phyloP scores from a whole-genome alignment of 2,113 vertebrate genomes.

The Catharus fuscescens region DNA sequence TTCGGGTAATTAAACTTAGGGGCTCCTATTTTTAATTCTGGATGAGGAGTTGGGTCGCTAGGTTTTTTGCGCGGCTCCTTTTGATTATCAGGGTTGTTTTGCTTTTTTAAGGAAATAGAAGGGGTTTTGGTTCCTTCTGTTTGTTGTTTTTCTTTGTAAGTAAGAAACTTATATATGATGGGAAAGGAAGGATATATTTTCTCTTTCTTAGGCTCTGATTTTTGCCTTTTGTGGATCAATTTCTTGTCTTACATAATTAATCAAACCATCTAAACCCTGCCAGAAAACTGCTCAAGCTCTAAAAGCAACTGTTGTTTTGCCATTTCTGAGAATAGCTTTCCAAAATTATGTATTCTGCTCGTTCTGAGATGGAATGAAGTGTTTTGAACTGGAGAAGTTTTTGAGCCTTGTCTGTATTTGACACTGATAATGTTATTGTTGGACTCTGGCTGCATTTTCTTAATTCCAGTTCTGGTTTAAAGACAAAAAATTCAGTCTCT shows the following conservation, averaged over 20 bases:
- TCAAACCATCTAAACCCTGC: not conserved
- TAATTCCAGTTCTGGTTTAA: not conserved
- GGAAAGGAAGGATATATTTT: not conserved
- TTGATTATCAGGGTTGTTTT: not conserved
- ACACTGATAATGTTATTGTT: not conserved
- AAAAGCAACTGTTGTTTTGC: not conserved
- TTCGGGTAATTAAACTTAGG: not conserved
- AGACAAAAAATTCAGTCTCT: not conserved
- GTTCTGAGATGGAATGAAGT: not conserved
- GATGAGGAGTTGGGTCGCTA: not conserved
- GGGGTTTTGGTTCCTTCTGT: not conserved
- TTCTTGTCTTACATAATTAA: not conserved
- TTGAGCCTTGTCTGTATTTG: not conserved
- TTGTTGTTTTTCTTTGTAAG: not conserved
- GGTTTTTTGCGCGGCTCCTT: not conserved
- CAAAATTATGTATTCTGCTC: not conserved
- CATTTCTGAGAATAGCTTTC: not conserved
- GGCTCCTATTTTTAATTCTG: not conserved
- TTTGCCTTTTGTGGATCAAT: not conserved
- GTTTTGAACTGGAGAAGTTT: not conserved
- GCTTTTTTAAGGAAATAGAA: not conserved
- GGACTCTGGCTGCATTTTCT: not conserved
- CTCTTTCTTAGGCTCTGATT: not conserved
- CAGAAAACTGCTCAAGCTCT: not conserved
- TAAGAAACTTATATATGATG: not conserved